Percentiles rank a stretch among this genome's conserved stretches.
phyloP scores from a whole-genome alignment of 1,140 invertebrate species.

The Drosophila paulistorum region DNA sequence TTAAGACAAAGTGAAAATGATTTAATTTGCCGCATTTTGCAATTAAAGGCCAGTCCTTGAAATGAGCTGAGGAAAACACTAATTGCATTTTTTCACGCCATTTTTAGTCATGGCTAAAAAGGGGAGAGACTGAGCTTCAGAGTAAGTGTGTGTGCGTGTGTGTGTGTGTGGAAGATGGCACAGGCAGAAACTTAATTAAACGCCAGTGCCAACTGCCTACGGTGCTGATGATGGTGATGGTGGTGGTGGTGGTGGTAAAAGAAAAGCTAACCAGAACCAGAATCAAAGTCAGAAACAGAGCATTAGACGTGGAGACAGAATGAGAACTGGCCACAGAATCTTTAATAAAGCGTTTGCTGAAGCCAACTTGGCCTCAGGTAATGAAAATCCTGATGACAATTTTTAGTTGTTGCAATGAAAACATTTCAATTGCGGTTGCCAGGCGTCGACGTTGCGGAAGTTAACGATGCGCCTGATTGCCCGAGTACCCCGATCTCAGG shows the following conservation, averaged over 20 bases:
- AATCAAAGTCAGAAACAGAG: not conserved
- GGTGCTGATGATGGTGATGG: conserved; percentile 19
- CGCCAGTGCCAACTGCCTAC: conserved; percentile 66
- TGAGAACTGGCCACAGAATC: conserved; percentile 39
- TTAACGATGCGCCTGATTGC: conserved; percentile 60
- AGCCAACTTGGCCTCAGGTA: conserved; percentile 76
- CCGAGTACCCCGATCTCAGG: conserved; percentile 40
- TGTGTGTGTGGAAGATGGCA: not conserved
- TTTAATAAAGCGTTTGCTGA: conserved; percentile 69
- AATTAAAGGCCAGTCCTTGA: conserved; percentile 71
- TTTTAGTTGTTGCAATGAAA: conserved; percentile 79
- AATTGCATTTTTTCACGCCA: conserved; percentile 78
- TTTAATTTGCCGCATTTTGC: conserved; percentile 76
- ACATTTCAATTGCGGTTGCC: conserved; percentile 78
- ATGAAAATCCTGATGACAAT: conserved; percentile 80
- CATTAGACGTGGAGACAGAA: not conserved
- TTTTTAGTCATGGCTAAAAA: conserved; percentile 63
- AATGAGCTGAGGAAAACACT: conserved; percentile 62
- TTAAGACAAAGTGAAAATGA: conserved; percentile 55
- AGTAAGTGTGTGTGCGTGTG: not conserved
- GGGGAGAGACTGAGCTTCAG: conserved; percentile 14
- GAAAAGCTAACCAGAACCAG: conserved; percentile 10
- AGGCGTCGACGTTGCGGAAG: conserved; percentile 53
- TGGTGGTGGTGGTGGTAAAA: not conserved
- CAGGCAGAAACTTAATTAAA: conserved; percentile 73